Evolutionary conservation across 2,888 invertebrate species (phyloP).

Genomic region (Amphipyra tragopoginis): DNA sequence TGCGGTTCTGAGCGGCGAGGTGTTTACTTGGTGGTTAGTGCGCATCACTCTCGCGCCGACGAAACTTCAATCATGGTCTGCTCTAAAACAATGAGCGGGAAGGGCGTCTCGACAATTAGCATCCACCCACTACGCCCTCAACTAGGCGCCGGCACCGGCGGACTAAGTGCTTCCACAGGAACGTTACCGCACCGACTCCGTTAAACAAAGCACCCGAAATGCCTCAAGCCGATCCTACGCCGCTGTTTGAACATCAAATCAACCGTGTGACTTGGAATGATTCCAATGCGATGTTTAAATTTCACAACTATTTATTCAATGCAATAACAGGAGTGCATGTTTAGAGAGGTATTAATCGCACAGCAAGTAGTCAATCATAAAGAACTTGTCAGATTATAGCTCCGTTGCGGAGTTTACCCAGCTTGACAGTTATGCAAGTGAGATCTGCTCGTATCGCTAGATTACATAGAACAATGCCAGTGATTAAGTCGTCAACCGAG

Average conservation of each 20-base stretch:
- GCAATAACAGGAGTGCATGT: conserved; percentile 75
- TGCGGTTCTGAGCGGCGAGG: conserved; percentile 73
- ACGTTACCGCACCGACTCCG: conserved; percentile 73
- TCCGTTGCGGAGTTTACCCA: conserved; percentile 80
- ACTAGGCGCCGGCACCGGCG: conserved; percentile 78
- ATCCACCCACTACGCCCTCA: conserved; percentile 84
- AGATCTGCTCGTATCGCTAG: conserved; percentile 84
- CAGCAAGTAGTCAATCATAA: conserved; percentile 82
- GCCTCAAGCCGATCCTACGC: conserved; percentile 57
- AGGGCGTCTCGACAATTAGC: conserved; percentile 88
- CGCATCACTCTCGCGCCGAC: conserved; percentile 81
- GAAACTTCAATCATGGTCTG: conserved; percentile 88
- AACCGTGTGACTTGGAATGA: conserved; percentile 71
- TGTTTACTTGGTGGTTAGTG: conserved; percentile 87
- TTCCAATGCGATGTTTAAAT: conserved; percentile 74
- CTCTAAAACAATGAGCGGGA: conserved; percentile 89
- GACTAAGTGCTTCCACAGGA: conserved; percentile 82
- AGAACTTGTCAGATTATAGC: conserved; percentile 85
- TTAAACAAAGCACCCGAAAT: conserved; percentile 71
- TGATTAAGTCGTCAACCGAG: conserved; percentile 85
- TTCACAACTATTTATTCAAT: conserved; percentile 78
- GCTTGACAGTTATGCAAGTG: conserved; percentile 86
- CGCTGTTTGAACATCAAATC: conserved; percentile 69
- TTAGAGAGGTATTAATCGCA: conserved; percentile 79
- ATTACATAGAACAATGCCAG: conserved; percentile 87